Base-by-base conservation (phyloP, 2,888 invertebrate genomes). In the Xiphydria camelus region DNA sequence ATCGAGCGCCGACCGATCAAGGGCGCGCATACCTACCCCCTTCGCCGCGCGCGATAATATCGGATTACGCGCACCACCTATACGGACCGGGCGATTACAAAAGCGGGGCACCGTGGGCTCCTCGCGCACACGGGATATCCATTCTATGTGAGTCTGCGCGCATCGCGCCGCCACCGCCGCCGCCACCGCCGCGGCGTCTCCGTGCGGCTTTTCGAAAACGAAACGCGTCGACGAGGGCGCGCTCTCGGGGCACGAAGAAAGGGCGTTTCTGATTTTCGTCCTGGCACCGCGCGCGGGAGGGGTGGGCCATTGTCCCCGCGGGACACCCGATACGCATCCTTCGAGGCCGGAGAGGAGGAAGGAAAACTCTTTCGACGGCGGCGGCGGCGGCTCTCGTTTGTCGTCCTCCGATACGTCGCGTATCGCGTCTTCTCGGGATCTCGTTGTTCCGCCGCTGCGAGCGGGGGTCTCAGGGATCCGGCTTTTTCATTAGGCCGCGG, bases 181-280 rank as follows among this genome's bases (percentile, higher is more conserved):
- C 7, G 23, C 23, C 7, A 23, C 7, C 7, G 23, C 7, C 7
- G 23, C 7, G 7, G 23, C 23, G 23, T 23, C n/a, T 23, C 23
- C 7, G 23, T 23, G 23, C 7, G 23, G 23, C 6, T 7, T 23
- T n/a, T 23, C 23, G 23, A 23, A n/a, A 7, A 10, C 10, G 15
- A 41, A 22, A 12, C 19, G 14, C 29, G 29, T 29, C 15, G 29
- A 29, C 29, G 29, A 12, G 29, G 15, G 4, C 29, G 29, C 29
- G 15, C 38, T 42, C 38, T 38, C 32, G 37, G 56, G 63, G 67
- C 46, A 60, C 58, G 64, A 70, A 70, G 63, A 70, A 70, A 67
- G 61, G 70, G 70, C 70, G 70, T 68, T 61, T 53, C 64, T 59
- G 62, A 69, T 69, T 66, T 62, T 64, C 61, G 59, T 62, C 55